Conservation (phyloP, 2,888 invertebrate species). For the Thelaira solivaga region DNA sequence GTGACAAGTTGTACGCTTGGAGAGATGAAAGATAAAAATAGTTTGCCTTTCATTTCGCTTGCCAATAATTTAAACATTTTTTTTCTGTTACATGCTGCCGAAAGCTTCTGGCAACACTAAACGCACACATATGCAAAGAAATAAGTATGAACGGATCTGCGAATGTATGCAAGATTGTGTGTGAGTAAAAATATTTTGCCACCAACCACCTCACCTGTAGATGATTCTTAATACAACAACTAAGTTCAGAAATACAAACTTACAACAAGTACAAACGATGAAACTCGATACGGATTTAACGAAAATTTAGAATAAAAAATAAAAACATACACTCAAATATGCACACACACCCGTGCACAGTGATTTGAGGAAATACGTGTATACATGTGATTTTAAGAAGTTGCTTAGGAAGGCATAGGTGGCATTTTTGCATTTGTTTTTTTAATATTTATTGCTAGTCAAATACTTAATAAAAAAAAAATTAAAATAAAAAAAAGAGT, state of each 20-base stretch:
- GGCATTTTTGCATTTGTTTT: slow-evolving; percentile 21
- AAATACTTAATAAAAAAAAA: slow-evolving; percentile 29
- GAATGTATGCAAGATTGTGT: not conserved
- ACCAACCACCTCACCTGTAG: slow-evolving; percentile 44
- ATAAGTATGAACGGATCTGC: slow-evolving; percentile 14
- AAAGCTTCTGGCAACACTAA: not conserved
- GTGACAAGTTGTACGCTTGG: no score
- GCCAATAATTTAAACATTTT: no score
- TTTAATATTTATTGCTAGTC: slow-evolving; percentile 37
- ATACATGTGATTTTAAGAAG: not conserved
- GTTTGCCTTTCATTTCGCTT: no score
- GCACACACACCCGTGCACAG: not conserved
- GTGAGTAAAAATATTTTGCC: no score
- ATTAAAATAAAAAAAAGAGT: slow-evolving; percentile 13
- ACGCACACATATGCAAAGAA: slow-evolving; percentile 3
- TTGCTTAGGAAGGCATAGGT: slow-evolving; percentile 34
- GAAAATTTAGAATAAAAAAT: slow-evolving; percentile 20
- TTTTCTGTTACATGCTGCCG: no score
- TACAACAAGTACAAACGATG: slow-evolving; percentile 36
- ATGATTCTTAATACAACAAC: slow-evolving; percentile 41
- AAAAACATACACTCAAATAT: not conserved
- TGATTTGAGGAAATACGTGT: slow-evolving; percentile 14
- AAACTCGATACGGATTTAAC: slow-evolving; percentile 38
- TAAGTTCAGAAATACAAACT: slow-evolving; percentile 32
- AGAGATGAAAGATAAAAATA: no score